Base-by-base conservation (phyloP, 1,140 invertebrate species). In the Ceratina calcarata region DNA sequence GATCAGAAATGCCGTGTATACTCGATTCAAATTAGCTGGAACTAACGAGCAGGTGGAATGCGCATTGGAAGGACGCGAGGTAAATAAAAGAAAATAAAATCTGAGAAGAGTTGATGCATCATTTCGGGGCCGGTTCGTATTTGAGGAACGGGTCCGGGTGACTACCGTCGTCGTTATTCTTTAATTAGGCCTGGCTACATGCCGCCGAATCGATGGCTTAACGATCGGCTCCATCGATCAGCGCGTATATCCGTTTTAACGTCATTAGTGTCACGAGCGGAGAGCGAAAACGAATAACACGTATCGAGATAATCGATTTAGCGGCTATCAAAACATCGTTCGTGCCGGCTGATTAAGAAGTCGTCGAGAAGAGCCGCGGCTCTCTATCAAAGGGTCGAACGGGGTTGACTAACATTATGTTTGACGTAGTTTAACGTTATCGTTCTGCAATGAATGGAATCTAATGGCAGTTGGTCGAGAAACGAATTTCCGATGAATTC, bases 1-100 rank as follows among this genome's bases (percentile, higher is more conserved):
- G 68, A 45, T 71, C 16, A 32, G 55, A 45, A 45, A 51, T 58
- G 58, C 67, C 66, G 65, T 76, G 4, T 61, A 71, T 32, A 2
- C 24, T 60, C 57, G 78, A 85, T 86, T 86, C 82, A 85, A 86
- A 86, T 85, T 86, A 86, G 71, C 75, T 75, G 83, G 75, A 86
- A 86, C 83, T 82, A 85, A 86, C 84, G 66, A 82, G 83, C 80
- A 62, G 49, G 32, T 60, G 70, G 69, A 79, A 84, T 82, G 82
- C 70, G 66, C 58, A 66, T 7, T 24, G 6, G 16, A 15, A 8
- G 15, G 20, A 53, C 12, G 60, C 1, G 32, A 68, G 3, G 32
- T 7, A 13, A 7, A 24, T 27, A 37, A 51, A 22, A 61, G 37
- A 51, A 16, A 18, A 55, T 20, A 62, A 18, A n/a, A 27, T 22